Base-by-base conservation (phyloP, 2,113 vertebrate species). In the Progne subis region DNA sequence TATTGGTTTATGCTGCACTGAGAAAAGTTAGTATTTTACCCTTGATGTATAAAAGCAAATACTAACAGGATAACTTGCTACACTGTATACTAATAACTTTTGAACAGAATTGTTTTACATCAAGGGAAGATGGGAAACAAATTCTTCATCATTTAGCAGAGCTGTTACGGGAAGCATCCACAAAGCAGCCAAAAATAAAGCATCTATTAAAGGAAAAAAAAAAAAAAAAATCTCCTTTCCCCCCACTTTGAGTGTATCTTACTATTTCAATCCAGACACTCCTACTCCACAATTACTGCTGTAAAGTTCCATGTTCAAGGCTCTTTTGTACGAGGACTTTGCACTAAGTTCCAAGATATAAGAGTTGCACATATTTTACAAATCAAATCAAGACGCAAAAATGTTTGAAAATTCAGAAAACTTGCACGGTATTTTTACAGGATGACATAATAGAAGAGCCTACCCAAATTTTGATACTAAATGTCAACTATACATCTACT, bases 81-180 rank as follows among this genome's bases (percentile, higher is more conserved):
- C 10, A 34, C 37, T 19, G 8, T 43, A 25, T 46, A 16, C 26
- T 81, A 61, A 47, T 39, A 63, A 65, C 43, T 90, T 88, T 44
- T 68, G 34, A 92, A 81, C 39, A 56, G 20, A 75, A 75, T 4
- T 52, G 15, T 18, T 86, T 83, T 60, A 67, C 29, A 82, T n/a
- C 49, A 85, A 68, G 8, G 39, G 12, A 72, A 90, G 74, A 77
- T 8, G 23, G 34, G 34, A 94, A 91, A 79, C 21, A 75, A 84
- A 60, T 56, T 29, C 15, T 82, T 19, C 18, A 53, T 11, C 13
- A 31, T 14, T 52, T 37, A 28, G 39, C 17, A 86, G 18, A 81
- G 32, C 16, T 78, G 8, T 43, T 78, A 55, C 0, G 0, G 26
- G 52, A 95, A 90, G 14, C 1, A 0, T 39, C 21, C 47, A 74